phyloP scores from a whole-genome alignment of 2,113 vertebrate genomes.

The Pelmatolapia mariae region DNA sequence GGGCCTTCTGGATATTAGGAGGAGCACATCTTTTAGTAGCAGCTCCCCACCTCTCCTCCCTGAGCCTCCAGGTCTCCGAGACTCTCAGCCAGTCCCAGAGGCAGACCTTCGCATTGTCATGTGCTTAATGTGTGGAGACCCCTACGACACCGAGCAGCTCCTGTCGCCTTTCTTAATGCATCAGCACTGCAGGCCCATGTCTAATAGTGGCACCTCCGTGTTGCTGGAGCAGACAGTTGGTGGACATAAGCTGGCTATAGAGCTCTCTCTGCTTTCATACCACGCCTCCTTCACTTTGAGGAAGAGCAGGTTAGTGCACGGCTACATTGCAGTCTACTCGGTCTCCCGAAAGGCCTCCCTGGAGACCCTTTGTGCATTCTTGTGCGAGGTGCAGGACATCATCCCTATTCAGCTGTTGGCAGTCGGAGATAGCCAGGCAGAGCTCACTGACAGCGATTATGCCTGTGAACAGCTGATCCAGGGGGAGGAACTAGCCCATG shows the following conservation, averaged over 20 bases:
- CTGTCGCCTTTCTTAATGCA: slow-evolving; percentile 84
- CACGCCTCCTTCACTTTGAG: slow-evolving; percentile 87
- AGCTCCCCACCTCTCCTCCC: slow-evolving; percentile 72
- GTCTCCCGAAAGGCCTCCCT: slow-evolving; percentile 85
- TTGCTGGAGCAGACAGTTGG: slow-evolving; percentile 82
- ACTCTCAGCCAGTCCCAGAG: slow-evolving; percentile 78
- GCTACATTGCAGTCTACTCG: slow-evolving; percentile 90
- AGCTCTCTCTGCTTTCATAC: slow-evolving; percentile 88
- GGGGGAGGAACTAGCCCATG: slow-evolving; percentile 93
- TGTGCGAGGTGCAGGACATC: slow-evolving; percentile 94
- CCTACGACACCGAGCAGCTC: slow-evolving; percentile 82
- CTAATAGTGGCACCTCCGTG: slow-evolving; percentile 77
- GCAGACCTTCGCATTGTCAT: slow-evolving; percentile 86
- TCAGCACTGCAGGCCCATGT: slow-evolving; percentile 79
- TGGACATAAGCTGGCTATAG: slow-evolving; percentile 79
- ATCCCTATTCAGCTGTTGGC: slow-evolving; percentile 91
- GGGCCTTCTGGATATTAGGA: slow-evolving; percentile 84
- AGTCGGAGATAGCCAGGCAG: slow-evolving; percentile 77
- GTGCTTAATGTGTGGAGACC: slow-evolving; percentile 95
- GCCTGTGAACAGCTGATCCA: slow-evolving; percentile 85
- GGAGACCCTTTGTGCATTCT: slow-evolving; percentile 90
- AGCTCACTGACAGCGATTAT: slow-evolving; percentile 80
- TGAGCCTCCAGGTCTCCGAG: slow-evolving; percentile 76
- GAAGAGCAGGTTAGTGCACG: slow-evolving; percentile 90
- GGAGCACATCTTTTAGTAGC: slow-evolving; percentile 75